Evolutionary conservation across 1,140 invertebrate genomes (phyloP), one percentile per base, ranked within the genome.

Genomic region (Ceratoteleas bidentatus): DNA sequence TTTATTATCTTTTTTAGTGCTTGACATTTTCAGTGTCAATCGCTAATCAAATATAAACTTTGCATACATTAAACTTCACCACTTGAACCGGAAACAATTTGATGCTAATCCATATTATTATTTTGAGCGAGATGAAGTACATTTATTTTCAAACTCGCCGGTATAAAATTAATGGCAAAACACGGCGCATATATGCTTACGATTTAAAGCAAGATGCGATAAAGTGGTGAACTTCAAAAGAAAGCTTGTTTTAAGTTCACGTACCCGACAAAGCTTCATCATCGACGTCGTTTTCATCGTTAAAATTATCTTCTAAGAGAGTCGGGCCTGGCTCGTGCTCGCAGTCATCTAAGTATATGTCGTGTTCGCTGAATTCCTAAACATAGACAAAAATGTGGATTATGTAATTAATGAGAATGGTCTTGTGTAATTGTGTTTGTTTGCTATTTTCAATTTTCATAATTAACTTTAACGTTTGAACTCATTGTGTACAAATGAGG

Each of bases 231-330:
- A 43, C 40, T 43, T 43, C n/a, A 24, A 24, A n/a, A 10, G 40
- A 36, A 52, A 38, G 0, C 0, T 32, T n/a, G 13, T 16, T 60
- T 60, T 5, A 69, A 49, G 50, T 72, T 66, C 50, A 85, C 78
- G 91, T 89, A 95, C 95, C 96, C 87, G 94, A 96, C 94, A 97
- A 96, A 2, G 95, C 96, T 92, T 97, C 96, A 82, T 96, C 95
- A 86, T 96, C 95, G 3, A 96, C 94, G 85, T 96, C 95, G 88
- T 96, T 96, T 87, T 96, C 95, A 82, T 96, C 95, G 86, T 95
- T 95, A 32, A 93, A 95, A 87, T 93, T 93, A 24, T 93, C 92
- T 72, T 93, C 92, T 10, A 90, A 84, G 32, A 90, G 85, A 43
- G 87, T 89, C 15, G 91, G 66, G 73, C 89, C 90, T 6, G 88